phyloP scores from a whole-genome alignment of 2,888 invertebrate genomes.

The Microctonus brassicae region DNA sequence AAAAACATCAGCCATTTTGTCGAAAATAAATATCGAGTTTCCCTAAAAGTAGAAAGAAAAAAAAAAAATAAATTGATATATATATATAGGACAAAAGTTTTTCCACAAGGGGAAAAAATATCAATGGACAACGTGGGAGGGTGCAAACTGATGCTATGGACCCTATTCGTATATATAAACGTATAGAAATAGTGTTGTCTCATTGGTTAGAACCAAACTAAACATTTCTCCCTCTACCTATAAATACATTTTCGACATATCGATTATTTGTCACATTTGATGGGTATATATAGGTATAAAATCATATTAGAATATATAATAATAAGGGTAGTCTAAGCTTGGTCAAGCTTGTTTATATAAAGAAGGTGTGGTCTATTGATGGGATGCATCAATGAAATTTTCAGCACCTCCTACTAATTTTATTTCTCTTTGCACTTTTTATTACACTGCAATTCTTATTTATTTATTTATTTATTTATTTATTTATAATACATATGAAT shows the following conservation, averaged over 20 bases:
- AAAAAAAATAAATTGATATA: neutral
- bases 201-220: slow-evolving; percentile 53
- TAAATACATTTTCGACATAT: slow-evolving; percentile 43
- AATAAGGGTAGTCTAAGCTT: slow-evolving; percentile 40
- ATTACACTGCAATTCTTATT: neutral
- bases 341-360: slow-evolving; percentile 23
- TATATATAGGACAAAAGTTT: slow-evolving; percentile 8
- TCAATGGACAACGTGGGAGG: slow-evolving; percentile 39
- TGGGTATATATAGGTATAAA: slow-evolving; percentile 22
- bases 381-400: slow-evolving; percentile 20
- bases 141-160: slow-evolving; percentile 52
- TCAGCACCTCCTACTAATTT: slow-evolving; percentile 38
- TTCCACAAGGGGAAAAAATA: slow-evolving; percentile 31
- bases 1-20: slow-evolving; percentile 20
- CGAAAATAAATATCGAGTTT: neutral
- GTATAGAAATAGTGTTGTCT: slow-evolving; percentile 43
- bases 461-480: neutral
- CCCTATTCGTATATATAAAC: slow-evolving; percentile 37
- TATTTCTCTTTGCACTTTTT: slow-evolving; percentile 10
- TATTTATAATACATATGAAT: neutral
- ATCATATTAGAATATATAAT: too few species aligned
- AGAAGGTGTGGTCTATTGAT: slow-evolving; percentile 54
- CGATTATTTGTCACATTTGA: slow-evolving; percentile 58
- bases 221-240: slow-evolving; percentile 20
- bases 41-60: slow-evolving; percentile 3